phyloP scores from a whole-genome alignment of 2,888 invertebrate species.

The Drosophila falleni region DNA sequence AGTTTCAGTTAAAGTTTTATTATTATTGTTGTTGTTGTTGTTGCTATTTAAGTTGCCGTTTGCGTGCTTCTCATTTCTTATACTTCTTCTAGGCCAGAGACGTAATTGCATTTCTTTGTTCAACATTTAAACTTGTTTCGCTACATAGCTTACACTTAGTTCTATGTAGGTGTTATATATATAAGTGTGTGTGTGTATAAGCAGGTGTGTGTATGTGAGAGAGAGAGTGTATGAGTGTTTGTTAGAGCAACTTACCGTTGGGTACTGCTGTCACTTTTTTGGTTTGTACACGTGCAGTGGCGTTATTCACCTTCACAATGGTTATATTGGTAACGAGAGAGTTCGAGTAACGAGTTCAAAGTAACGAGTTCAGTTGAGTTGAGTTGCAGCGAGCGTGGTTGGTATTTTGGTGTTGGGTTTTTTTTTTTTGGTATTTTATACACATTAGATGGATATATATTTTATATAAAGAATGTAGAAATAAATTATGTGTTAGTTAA shows the following conservation, averaged over 20 bases:
- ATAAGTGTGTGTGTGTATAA: conserved; percentile 24
- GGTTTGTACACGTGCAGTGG: conserved; percentile 99
- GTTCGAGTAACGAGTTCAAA: conserved; percentile 41
- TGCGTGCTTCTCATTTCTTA: conserved; percentile 59
- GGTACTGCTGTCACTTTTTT: conserved; percentile 96
- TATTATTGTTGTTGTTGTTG: conserved; percentile 42
- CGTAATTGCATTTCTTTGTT: conserved; percentile 81
- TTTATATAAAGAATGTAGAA: conserved; percentile 73
- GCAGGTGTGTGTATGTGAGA: conserved; percentile 23
- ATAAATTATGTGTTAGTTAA: conserved; percentile 77
- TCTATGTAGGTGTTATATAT: conserved; percentile 35
- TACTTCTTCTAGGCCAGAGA: conserved; percentile 67
- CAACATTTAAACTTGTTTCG: conserved; percentile 75
- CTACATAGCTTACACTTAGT: conserved; percentile 67
- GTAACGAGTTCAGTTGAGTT: conserved; percentile 56
- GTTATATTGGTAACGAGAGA: conserved; percentile 68
- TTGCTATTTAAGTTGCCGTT: conserved; percentile 56
- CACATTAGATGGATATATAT: conserved; percentile 53
- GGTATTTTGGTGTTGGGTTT: conserved; percentile 68
- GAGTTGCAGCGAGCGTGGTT: conserved; percentile 71
- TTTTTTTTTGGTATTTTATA: conserved; percentile 7
- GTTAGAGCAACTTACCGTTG: conserved; percentile 90
- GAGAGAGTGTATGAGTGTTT: conserved; percentile 24
- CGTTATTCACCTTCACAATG: conserved; percentile 96
- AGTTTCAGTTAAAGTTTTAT: conserved; percentile 57